These are phyloP conservation scores for Sprattus sprattus DNA, from an alignment of 2,113 vertebrate genomes.

Conservation along the genomic window DNA sequence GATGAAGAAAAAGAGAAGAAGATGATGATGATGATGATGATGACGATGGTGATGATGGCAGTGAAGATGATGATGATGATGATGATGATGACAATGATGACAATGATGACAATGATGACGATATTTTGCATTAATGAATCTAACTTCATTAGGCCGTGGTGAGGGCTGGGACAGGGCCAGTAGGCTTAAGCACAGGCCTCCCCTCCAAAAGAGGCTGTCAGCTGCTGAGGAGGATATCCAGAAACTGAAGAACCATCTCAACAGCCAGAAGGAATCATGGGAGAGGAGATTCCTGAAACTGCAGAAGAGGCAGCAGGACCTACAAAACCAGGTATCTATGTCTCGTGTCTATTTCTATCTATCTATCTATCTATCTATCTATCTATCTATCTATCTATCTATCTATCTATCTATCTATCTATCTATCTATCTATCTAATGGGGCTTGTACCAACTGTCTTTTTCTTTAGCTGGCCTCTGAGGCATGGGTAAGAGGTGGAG, in stretches of 20 bases:
- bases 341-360: not conserved
- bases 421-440: not conserved
- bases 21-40: no score
- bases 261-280: constrained; percentile 76
- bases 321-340: constrained; percentile 65
- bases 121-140: not conserved
- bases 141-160: constrained; percentile 41
- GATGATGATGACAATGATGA: no score
- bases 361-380: not conserved
- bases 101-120: no score
- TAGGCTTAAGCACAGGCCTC: constrained; percentile 44
- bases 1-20: not conserved
- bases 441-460: not conserved
- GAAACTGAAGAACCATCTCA: constrained; percentile 74
- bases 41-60: not conserved
- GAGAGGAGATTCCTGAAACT: constrained; percentile 75
- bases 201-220: constrained; percentile 65
- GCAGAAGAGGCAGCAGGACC: constrained; percentile 69
- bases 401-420: not conserved
- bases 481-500: constrained; percentile 36
- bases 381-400: not conserved
- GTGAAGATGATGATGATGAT: no score
- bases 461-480: constrained; percentile 56
- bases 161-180: constrained; percentile 24
- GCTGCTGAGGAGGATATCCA: constrained; percentile 72